Evolutionary conservation across 2,113 vertebrate genomes (phyloP).

Genomic region (Mirza zaza): DNA sequence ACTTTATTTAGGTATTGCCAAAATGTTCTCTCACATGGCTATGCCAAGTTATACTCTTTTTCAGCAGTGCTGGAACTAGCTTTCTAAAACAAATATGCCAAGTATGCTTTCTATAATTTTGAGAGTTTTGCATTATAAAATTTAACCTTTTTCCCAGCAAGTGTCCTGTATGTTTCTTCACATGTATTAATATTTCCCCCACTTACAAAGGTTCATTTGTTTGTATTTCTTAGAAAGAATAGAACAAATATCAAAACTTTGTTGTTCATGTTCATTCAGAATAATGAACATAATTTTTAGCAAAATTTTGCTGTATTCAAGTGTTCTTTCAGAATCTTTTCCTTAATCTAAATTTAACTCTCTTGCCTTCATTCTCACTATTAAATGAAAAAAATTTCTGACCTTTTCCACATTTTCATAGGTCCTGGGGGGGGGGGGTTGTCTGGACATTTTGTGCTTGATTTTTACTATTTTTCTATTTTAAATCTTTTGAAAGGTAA

Average conservation of each 20-base stretch:
- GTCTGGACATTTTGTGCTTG: not conserved
- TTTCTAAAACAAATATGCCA: not conserved
- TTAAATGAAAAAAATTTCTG: conserved; percentile 3
- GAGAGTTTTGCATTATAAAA: not conserved
- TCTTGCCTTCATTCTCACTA: not conserved
- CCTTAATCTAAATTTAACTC: not conserved
- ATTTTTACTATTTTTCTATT: conserved; percentile 40
- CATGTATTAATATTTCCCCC: not conserved
- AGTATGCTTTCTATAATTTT: not conserved
- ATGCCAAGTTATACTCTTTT: not conserved
- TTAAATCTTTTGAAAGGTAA: conserved; percentile 41
- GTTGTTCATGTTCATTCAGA: not conserved
- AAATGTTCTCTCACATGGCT: not conserved
- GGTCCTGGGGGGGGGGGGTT: not conserved
- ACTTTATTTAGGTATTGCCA: not conserved
- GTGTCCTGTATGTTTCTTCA: not conserved
- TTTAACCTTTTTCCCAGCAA: not conserved
- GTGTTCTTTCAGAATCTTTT: not conserved
- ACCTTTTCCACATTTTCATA: not conserved
- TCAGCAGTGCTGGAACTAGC: not conserved
- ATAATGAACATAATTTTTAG: not conserved
- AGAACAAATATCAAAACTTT: not conserved
- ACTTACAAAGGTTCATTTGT: not conserved
- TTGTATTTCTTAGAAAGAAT: not conserved
- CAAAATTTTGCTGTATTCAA: not conserved